A percentile compares a stretch with the other conserved stretches of the same genome.
These are phyloP conservation scores for Polypedilum vanderplanki DNA, from an alignment of 1,140 invertebrate genomes.

Conservation along the genomic window DNA sequence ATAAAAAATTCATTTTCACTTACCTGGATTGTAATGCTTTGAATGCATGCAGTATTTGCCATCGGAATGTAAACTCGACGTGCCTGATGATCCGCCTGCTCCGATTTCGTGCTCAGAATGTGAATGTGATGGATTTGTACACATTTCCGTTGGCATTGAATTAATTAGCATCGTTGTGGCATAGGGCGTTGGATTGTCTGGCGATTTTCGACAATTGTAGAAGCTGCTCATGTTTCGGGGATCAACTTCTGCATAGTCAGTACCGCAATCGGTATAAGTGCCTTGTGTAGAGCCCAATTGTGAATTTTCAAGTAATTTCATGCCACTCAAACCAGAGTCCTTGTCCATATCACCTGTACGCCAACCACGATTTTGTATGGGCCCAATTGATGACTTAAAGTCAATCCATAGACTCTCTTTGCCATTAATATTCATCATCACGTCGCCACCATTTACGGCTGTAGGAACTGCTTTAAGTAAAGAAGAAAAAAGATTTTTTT, in stretches of 20 bases:
- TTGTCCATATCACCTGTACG: conserved; percentile 59
- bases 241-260: conserved; percentile 73
- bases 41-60: conserved; percentile 32
- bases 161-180: conserved; percentile 67
- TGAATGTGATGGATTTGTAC: conserved; percentile 46
- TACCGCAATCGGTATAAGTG: conserved; percentile 49
- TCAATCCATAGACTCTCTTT: conserved; percentile 72
- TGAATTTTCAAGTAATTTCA: conserved; percentile 55
- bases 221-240: conserved; percentile 67
- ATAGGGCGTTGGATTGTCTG: conserved; percentile 70
- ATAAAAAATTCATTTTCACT: conserved; percentile 42
- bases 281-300: conserved; percentile 46
- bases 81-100: conserved; percentile 49
- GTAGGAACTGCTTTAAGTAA: conserved; percentile 32
- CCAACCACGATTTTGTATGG: conserved; percentile 51
- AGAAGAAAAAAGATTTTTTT: not conserved
- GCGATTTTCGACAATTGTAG: conserved; percentile 59
- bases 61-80: conserved; percentile 45
- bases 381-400: conserved; percentile 29
- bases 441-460: conserved; percentile 55
- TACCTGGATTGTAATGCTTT: conserved; percentile 44
- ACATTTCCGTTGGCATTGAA: conserved; percentile 47
- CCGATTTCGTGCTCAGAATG: conserved; percentile 46
- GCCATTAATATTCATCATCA: conserved; percentile 58
- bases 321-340: conserved; percentile 50